Percentiles rank a stretch among this genome's conserved stretches.
These are phyloP conservation scores for Sphaeramia orbicularis DNA, from an alignment of 2,797 vertebrate genomes.

Conservation along the genomic window DNA sequence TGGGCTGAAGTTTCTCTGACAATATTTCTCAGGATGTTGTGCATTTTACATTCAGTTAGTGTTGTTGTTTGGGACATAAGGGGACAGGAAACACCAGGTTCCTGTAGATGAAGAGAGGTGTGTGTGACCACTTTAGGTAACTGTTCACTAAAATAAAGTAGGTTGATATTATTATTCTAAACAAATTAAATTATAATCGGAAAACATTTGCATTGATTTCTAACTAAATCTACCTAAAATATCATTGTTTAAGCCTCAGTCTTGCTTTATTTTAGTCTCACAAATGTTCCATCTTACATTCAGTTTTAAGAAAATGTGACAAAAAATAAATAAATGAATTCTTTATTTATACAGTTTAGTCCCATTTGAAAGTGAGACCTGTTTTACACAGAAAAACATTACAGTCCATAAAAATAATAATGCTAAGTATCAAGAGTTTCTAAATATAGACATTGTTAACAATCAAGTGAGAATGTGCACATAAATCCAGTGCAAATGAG, in stretches of 20 bases:
- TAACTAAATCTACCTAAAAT: too few species aligned
- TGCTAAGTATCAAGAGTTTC: too few species aligned
- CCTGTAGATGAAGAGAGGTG: neutral
- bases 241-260: neutral
- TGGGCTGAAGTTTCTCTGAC: neutral
- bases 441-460: too few species aligned
- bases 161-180: neutral
- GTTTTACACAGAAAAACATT: too few species aligned
- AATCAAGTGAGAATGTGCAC: too few species aligned
- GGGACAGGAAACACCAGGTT: neutral
- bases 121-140: neutral
- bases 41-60: neutral
- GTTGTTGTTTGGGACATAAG: conserved; percentile 9
- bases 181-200: neutral
- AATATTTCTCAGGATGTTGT: neutral
- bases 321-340: too few species aligned
- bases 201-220: too few species aligned
- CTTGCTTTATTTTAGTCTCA: neutral
- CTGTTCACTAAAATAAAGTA: neutral
- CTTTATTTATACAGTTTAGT: too few species aligned
- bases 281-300: neutral
- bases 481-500: too few species aligned
- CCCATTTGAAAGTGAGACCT: too few species aligned
- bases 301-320: too few species aligned
- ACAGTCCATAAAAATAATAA: too few species aligned